Evolutionary conservation across 2,113 vertebrate species (phyloP).

Genomic region (Galbula dea): DNA sequence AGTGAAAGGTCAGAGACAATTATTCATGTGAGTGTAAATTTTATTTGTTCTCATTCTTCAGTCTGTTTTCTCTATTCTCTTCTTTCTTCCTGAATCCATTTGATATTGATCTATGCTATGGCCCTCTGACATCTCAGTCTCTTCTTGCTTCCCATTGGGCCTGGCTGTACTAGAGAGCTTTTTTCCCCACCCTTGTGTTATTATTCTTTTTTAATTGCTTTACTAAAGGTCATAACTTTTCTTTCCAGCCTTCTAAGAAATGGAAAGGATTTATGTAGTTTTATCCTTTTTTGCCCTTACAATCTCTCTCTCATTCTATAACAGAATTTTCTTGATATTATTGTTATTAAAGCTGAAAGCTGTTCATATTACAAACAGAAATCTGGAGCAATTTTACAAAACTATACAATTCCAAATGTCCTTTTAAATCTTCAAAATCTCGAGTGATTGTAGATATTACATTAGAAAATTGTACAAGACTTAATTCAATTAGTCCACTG

Average conservation of each 20-base stretch:
- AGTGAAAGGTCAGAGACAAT: not conserved
- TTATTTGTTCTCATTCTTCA: not conserved
- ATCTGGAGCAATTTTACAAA: not conserved
- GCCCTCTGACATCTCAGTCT: not conserved
- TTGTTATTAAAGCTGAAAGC: not conserved
- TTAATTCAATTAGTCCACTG: not conserved
- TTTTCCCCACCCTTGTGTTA: not conserved
- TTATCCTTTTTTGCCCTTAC: not conserved
- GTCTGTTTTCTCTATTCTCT: not conserved
- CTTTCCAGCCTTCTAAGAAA: not conserved
- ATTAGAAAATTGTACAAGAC: not conserved
- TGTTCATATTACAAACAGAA: not conserved
- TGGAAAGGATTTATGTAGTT: not conserved
- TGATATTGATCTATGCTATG: not conserved
- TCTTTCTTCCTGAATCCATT: not conserved
- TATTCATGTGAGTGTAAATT: not conserved
- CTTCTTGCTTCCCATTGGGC: not conserved
- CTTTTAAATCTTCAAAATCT: not conserved
- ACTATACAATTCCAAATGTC: not conserved
- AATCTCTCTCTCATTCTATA: not conserved
- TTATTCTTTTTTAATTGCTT: not conserved
- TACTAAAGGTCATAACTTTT: not conserved
- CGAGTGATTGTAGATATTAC: not conserved
- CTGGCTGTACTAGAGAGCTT: not conserved
- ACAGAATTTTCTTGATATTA: not conserved